Evolutionary conservation across 2,888 invertebrate species (phyloP).

Genomic region (Drosophila siamana): DNA sequence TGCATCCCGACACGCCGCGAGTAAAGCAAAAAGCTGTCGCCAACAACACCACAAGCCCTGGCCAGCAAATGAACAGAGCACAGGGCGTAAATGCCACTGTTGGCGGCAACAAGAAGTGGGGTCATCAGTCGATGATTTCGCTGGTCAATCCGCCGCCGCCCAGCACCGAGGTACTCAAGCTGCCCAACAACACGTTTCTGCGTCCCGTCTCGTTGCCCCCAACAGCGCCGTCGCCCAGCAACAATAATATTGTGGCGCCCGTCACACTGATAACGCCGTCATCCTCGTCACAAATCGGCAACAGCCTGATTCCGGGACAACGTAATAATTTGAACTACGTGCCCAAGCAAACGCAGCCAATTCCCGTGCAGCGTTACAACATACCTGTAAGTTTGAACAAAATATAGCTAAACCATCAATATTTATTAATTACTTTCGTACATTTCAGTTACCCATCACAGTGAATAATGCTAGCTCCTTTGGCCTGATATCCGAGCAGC

Average conservation of each 20-base stretch:
- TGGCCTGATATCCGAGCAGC: constrained; percentile 58
- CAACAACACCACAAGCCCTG: constrained; percentile 6
- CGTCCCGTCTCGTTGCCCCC: constrained; percentile 70
- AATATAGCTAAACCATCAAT: not conserved
- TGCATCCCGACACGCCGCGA: constrained; percentile 26
- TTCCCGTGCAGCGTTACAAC: constrained; percentile 79
- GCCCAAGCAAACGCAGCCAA: constrained; percentile 53
- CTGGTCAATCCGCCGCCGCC: constrained; percentile 50
- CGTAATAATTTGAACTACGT: constrained; percentile 43
- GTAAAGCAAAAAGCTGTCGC: constrained; percentile 31
- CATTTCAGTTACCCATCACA: constrained; percentile 78
- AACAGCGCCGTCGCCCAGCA: constrained; percentile 31
- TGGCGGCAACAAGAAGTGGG: constrained; percentile 61
- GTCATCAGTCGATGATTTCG: constrained; percentile 48
- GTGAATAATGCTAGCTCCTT: constrained; percentile 59
- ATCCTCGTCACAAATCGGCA: constrained; percentile 44
- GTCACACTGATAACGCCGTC: constrained; percentile 53
- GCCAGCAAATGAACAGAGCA: constrained; percentile 38
- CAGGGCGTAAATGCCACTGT: constrained; percentile 20
- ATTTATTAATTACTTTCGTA: not conserved
- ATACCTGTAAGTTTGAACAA: constrained; percentile 74
- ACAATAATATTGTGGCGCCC: constrained; percentile 31
- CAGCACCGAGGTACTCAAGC: constrained; percentile 75
- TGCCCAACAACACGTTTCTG: constrained; percentile 82
- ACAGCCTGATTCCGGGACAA: constrained; percentile 36